phyloP scores from a whole-genome alignment of 2,888 invertebrate genomes.

The Scaptomyza reducta region DNA sequence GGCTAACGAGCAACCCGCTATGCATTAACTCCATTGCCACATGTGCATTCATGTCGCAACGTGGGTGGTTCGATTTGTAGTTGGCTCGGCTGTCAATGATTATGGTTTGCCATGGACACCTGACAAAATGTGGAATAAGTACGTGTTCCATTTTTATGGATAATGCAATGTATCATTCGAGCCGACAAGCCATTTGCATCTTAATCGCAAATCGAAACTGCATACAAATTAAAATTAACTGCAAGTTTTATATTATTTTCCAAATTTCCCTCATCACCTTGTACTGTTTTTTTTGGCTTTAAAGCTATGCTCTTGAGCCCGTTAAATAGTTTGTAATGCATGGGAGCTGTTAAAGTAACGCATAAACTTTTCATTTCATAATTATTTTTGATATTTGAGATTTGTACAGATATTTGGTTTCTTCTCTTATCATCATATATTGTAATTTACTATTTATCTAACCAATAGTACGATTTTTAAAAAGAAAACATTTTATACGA shows the following conservation, averaged over 20 bases:
- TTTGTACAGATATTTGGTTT: too few species aligned
- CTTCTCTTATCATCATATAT: too few species aligned
- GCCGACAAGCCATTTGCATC: slow-evolving; percentile 1
- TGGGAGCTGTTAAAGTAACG: too few species aligned
- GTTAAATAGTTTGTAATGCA: neutral
- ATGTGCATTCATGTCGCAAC: slow-evolving; percentile 27
- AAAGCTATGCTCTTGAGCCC: neutral
- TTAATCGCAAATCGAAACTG: neutral
- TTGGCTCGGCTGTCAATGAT: slow-evolving; percentile 2
- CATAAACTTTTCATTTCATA: too few species aligned
- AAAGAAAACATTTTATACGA: too few species aligned
- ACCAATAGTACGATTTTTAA: too few species aligned
- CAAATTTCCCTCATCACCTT: neutral
- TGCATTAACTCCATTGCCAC: slow-evolving; percentile 12
- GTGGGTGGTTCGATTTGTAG: slow-evolving; percentile 43
- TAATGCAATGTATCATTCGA: neutral
- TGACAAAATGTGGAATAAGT: slow-evolving; percentile 9
- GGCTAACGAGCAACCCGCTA: slow-evolving; percentile 11
- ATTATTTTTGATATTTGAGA: too few species aligned
- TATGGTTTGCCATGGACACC: slow-evolving; percentile 25
- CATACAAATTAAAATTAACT: neutral
- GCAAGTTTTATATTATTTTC: neutral
- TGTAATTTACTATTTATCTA: too few species aligned
- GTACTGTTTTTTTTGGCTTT: neutral
- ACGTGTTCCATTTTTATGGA: slow-evolving; percentile 13